Conservation (phyloP, 2,888 invertebrate genomes). For the Noctua janthe region DNA sequence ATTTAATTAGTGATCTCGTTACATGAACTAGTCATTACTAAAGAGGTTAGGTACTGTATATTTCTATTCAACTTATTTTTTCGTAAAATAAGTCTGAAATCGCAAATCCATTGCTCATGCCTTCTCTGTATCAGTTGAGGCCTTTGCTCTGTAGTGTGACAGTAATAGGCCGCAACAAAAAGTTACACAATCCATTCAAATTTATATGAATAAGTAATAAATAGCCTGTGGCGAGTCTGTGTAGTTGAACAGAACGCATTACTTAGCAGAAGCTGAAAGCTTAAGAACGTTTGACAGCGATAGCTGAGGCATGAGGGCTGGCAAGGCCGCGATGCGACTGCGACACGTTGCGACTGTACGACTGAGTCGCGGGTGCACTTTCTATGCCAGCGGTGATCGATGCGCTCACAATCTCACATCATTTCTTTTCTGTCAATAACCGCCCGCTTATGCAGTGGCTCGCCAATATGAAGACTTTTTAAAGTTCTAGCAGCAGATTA, state of each 20-base stretch:
- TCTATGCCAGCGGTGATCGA: constrained; percentile 69
- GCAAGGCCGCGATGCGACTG: constrained; percentile 34
- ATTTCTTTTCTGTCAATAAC: constrained; percentile 60
- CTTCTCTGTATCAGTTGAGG: not conserved
- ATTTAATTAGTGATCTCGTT: too few species aligned
- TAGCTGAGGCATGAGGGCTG: constrained; percentile 1
- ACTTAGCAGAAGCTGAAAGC: constrained; percentile 20
- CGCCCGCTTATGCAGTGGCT: constrained; percentile 1
- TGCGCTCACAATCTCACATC: constrained; percentile 59
- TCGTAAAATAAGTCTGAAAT: not conserved
- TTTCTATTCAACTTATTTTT: not conserved
- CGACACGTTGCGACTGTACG: constrained; percentile 26
- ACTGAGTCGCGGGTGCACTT: constrained; percentile 63
- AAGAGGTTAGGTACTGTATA: too few species aligned
- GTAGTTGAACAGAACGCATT: not conserved
- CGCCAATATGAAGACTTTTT: constrained; percentile 10
- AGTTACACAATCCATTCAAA: not conserved
- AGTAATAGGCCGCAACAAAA: not conserved
- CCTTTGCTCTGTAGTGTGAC: too few species aligned
- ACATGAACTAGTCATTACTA: too few species aligned
- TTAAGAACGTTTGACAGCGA: not conserved
- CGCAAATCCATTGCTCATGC: not conserved
- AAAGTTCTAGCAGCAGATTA: not conserved
- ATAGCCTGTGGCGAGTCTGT: not conserved
- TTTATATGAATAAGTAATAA: not conserved